phyloP scores from a whole-genome alignment of 2,888 invertebrate genomes.

The Hirtodrosophila cameraria region DNA sequence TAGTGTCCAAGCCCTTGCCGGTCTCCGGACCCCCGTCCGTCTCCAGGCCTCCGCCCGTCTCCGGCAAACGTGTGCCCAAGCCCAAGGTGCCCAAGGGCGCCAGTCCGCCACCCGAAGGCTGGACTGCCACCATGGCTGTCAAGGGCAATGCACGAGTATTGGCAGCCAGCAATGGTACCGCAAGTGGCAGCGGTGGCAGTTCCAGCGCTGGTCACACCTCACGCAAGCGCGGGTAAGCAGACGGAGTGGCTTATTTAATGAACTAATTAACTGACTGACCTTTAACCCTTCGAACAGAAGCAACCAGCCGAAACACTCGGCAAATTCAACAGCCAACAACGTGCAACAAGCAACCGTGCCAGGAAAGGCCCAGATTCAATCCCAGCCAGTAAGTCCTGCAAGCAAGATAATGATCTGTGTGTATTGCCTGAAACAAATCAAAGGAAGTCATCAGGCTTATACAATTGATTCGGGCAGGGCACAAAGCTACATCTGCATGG shows the following conservation, averaged over 20 bases:
- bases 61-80: constrained; percentile 86
- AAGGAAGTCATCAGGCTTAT: constrained; percentile 8
- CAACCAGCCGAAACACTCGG: constrained; percentile 6
- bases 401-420: constrained; percentile 19
- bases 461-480: neutral
- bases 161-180: constrained; percentile 48
- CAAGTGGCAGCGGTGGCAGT: constrained; percentile 27
- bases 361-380: neutral
- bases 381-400: neutral
- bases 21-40: neutral
- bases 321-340: constrained; percentile 3
- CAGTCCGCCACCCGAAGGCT: constrained; percentile 85
- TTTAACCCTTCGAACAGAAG: neutral
- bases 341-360: neutral
- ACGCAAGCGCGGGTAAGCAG: constrained; percentile 48
- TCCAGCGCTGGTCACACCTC: constrained; percentile 11
- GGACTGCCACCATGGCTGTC: constrained; percentile 83
- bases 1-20: too few relatives aligned
- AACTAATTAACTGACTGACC: neutral
- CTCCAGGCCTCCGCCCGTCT: constrained; percentile 36
- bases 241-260: neutral
- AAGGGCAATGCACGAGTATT: constrained; percentile 76
- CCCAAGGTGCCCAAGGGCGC: constrained; percentile 87
- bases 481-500: constrained; percentile 22
- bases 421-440: constrained; percentile 19